These are phyloP conservation scores for Mastomys coucha DNA, from an alignment of 2,113 vertebrate species.

Conservation along the genomic window DNA sequence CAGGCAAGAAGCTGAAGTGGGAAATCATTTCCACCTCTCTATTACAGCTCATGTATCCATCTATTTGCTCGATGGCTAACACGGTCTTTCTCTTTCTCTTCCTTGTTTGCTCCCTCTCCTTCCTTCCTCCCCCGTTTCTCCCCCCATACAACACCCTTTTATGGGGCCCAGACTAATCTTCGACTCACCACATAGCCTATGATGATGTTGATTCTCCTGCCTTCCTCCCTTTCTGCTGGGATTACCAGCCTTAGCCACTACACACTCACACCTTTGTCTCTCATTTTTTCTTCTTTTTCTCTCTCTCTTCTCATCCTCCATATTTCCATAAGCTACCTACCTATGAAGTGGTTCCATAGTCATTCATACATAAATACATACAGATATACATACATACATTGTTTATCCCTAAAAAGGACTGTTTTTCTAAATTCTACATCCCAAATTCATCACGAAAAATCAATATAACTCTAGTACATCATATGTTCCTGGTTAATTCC, in stretches of 20 bases:
- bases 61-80: not conserved
- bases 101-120: not conserved
- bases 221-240: not conserved
- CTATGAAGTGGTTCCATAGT: not conserved
- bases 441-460: conserved; percentile 52
- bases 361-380: not conserved
- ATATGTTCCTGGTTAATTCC: conserved; percentile 68
- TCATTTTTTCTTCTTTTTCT: too few species aligned
- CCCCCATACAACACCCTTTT: too few species aligned
- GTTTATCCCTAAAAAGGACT: not conserved
- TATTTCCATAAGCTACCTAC: not conserved
- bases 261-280: too few species aligned
- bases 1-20: not conserved
- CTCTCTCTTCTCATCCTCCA: not conserved
- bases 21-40: not conserved
- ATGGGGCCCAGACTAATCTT: not conserved
- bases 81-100: not conserved
- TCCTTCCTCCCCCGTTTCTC: not conserved
- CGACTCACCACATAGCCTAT: not conserved
- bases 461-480: conserved; percentile 51
- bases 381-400: not conserved
- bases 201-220: not conserved
- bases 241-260: not conserved
- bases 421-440: conserved; percentile 57
- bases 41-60: not conserved